Base-by-base conservation (phyloP, 2,888 invertebrate genomes). In the Apamea monoglypha region DNA sequence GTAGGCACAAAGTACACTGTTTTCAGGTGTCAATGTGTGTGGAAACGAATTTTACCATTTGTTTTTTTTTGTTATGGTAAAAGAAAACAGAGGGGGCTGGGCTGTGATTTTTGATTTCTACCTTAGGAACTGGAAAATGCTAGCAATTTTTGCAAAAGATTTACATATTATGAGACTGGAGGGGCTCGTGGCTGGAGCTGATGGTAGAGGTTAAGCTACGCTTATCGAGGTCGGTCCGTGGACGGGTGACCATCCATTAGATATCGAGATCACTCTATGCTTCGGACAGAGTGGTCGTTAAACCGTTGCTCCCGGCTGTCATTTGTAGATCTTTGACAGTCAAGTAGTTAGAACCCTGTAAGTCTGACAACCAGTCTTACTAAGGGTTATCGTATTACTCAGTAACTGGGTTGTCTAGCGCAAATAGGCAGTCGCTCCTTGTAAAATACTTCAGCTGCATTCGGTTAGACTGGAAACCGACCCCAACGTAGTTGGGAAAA, bases 1-100 rank as follows among this genome's bases (percentile, higher is more conserved):
- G 81, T 64, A 36, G 25, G 25, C 82, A 89, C 86, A 88, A 86
- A 87, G 87, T 88, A 61, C n/a, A 82, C 80, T 76, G 88, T 79
- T 77, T 86, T 86, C 83, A 86, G 69, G 67, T 59, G 47, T 79
- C 63, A 76, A 79, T 64, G 69, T 56, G 75, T 79, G 72, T 61
- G 61, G 50, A 63, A 80, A 40, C 21, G 36, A 56, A 53, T 74
- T 73, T 74, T 63, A 21, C 36, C 61, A 29, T 53, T 79, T 75
- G 64, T 50, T 63, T 70, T 32, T 71, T 74, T 78, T 69, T 53
- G 7, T 21, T 40, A 4, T 0, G 5, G 12, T 3, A 16, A 73
- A 74, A 64, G 70, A 71, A 84, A 74, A 59, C 14, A 56, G 64
- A 66, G 18, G 3, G 21, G 32, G 0, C 56, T 64, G 10, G 1